Base-by-base conservation (phyloP, 1,140 invertebrate genomes). In the Pentalonia nigronervosa region DNA sequence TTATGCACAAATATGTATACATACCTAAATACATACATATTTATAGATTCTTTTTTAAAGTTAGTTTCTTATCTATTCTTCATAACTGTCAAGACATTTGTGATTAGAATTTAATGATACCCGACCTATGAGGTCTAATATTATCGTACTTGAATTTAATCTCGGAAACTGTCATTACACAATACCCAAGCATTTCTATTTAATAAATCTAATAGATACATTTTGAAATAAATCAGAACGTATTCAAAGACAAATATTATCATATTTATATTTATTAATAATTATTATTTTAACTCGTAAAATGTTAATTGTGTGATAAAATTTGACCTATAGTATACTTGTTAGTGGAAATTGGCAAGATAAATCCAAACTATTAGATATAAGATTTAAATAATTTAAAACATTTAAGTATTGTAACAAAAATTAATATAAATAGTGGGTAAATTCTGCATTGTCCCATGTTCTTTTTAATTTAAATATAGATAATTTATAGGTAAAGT, bases 201-300 rank as follows among this genome's bases (percentile, higher is more conserved):
- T n/a, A 88, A 48, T 88, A 25, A 88, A 88, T 88, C 45, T 50
- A 50, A 48, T 84, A 84, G 30, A 84, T 88, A 88, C 30, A 23
- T 50, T 88, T 88, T 88, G 7, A 88, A 87, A 76, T 76, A 76
- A 88, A 48, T 88, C 86, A 88, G 14, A 50, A 86, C 36, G 8
- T 88, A 88, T 88, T 87, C 47, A 87, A n/a, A 87, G 86, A n/a
- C 30, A 87, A 87, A 87, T 87, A 48, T 87, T 45, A 48, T 48
- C 36, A 87, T 87, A 48, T 87, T n/a, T 34, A 17, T 87, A 87
- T 87, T 47, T 87, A 87, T 87, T 87, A 50, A 88, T 88, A 88
- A 48, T 88, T 88, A 88, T 88, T 86, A 87, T 87, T 47, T 88
- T 88, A 88, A 11, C 47, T 48, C 20, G 47, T 88, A 88, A 48